A percentile compares a stretch with the other conserved stretches of the same genome.
Evolutionary conservation across 2,888 invertebrate genomes (phyloP).

Genomic region (Melinaea menophilus): DNA sequence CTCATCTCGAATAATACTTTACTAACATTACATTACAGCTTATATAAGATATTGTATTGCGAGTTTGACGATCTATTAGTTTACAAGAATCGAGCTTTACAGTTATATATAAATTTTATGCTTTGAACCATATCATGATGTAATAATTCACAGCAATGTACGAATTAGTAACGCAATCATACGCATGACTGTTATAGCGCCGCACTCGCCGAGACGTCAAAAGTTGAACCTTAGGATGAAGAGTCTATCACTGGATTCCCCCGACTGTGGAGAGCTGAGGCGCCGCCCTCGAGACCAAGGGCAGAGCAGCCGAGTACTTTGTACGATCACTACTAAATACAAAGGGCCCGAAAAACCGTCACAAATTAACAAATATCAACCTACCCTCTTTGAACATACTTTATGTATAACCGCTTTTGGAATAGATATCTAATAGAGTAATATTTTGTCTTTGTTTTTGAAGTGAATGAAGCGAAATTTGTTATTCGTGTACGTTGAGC

Average conservation of each 20-base stretch:
- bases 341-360: conserved; percentile 61
- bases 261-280: conserved; percentile 91
- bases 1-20: neutral
- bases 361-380: too few species aligned
- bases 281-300: conserved; percentile 79
- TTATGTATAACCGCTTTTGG: conserved; percentile 12
- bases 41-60: neutral
- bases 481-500: conserved; percentile 26
- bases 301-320: conserved; percentile 80
- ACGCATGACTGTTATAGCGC: conserved; percentile 83
- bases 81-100: neutral
- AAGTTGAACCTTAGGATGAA: conserved; percentile 98
- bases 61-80: neutral
- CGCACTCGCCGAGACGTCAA: conserved; percentile 96
- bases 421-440: neutral
- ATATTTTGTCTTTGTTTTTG: neutral
- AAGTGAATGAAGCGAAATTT: conserved; percentile 23
- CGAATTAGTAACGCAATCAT: conserved; percentile 42
- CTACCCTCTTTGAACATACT: too few species aligned
- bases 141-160: conserved; percentile 9
- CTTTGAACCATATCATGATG: neutral
- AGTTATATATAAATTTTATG: neutral
- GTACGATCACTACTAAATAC: conserved; percentile 65
- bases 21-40: too few species aligned
- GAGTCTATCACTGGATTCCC: conserved; percentile 97